phyloP scores from a whole-genome alignment of 2,888 invertebrate genomes.

The Chymomyza caudatula region DNA sequence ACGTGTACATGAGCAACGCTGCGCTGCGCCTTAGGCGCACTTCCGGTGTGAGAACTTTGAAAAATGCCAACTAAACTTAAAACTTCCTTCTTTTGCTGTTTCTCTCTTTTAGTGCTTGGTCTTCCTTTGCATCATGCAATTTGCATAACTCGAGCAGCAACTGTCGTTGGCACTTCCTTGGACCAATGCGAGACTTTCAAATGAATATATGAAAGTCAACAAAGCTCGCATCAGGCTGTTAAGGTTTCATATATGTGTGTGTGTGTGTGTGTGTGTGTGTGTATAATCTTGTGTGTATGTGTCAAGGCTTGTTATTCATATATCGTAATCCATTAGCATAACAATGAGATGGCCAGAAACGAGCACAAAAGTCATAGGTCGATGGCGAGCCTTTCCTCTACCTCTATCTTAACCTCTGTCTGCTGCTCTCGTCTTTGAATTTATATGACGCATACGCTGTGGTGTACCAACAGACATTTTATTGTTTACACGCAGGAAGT shows the following conservation, averaged over 20 bases:
- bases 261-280: neutral
- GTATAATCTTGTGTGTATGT: conserved; percentile 19
- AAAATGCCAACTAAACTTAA: conserved; percentile 26
- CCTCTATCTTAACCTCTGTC: neutral
- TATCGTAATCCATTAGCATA: conserved; percentile 71
- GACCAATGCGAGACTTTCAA: conserved; percentile 20
- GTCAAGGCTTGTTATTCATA: conserved; percentile 62
- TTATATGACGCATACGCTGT: conserved; percentile 60
- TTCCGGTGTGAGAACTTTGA: neutral
- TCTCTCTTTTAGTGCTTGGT: neutral
- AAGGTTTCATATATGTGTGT: neutral
- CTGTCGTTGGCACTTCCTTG: conserved; percentile 36
- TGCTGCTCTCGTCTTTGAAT: conserved; percentile 42
- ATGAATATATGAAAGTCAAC: neutral
- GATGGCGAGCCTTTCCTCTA: neutral
- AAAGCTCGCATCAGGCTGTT: neutral
- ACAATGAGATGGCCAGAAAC: conserved; percentile 57
- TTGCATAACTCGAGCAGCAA: conserved; percentile 46
- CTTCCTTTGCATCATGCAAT: conserved; percentile 19
- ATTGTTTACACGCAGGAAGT: conserved; percentile 65
- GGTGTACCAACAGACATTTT: conserved; percentile 46
- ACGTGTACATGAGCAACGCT: neutral
- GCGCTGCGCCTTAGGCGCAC: neutral
- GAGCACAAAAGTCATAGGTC: conserved; percentile 24
- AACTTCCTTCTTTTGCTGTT: conserved; percentile 32